A percentile compares a stretch with the other conserved stretches of the same genome.
Evolutionary conservation across 2,888 invertebrate genomes (phyloP).

Genomic region (Orthonevra nobilis): DNA sequence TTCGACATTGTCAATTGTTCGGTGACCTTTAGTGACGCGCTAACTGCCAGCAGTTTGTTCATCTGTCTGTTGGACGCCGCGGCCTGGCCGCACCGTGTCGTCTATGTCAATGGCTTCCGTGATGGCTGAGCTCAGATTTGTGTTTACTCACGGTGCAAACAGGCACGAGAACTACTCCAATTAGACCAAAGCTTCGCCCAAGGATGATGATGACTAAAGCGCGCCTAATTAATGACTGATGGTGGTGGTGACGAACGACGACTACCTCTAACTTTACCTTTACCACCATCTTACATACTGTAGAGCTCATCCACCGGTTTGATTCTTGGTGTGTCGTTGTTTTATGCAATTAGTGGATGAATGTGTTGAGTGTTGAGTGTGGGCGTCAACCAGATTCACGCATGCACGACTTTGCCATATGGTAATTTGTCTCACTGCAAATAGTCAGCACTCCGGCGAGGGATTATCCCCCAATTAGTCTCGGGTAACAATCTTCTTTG

Average conservation of each 20-base stretch:
- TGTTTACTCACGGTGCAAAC: slow-evolving; percentile 36
- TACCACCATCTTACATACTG: slow-evolving; percentile 41
- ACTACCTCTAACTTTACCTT: too few relatives aligned
- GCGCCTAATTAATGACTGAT: slow-evolving; percentile 61
- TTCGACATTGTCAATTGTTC: slow-evolving; percentile 61
- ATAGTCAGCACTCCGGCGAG: slow-evolving; percentile 46
- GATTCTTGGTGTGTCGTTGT: slow-evolving; percentile 54
- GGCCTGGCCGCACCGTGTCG: not conserved
- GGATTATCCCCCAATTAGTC: slow-evolving; percentile 70
- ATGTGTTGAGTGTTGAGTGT: slow-evolving; percentile 63
- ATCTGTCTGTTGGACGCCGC: too few relatives aligned
- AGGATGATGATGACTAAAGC: slow-evolving; percentile 46
- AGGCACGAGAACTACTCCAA: slow-evolving; percentile 48
- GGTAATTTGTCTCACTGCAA: slow-evolving; percentile 63
- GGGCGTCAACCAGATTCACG: slow-evolving; percentile 68
- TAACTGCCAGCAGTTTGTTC: slow-evolving; percentile 58
- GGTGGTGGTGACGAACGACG: too few relatives aligned
- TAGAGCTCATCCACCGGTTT: slow-evolving; percentile 35
- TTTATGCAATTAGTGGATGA: slow-evolving; percentile 66
- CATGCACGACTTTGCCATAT: slow-evolving; percentile 69
- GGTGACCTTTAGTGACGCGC: slow-evolving; percentile 67
- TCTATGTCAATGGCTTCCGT: slow-evolving; percentile 63
- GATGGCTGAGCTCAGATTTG: slow-evolving; percentile 58
- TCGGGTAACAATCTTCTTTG: slow-evolving; percentile 64
- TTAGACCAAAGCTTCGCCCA: slow-evolving; percentile 61